Base-by-base conservation (phyloP, 2,888 invertebrate genomes). In the Heteromurus nitidus region DNA sequence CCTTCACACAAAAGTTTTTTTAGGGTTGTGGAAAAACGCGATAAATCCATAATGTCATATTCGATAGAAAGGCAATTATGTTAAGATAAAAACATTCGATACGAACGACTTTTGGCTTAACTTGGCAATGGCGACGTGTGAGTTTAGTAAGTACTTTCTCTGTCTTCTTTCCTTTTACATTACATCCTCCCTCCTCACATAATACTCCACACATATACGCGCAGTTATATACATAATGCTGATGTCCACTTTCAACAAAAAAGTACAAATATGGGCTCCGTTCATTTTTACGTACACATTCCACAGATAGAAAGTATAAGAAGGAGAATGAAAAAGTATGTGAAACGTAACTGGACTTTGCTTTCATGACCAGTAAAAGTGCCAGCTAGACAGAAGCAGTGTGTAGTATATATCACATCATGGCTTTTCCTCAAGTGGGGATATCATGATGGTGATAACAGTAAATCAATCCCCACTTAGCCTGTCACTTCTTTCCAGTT, bases 11-110 rank as follows among this genome's bases (percentile, higher is more conserved):
- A 11, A 47, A 47, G 47, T 47, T 47, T 47, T 47, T 11, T 47
- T 47, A 47, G n/a, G n/a, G n/a, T 47, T 47, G 3, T 3, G 26
- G 53, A 55, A 55, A 72, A 44, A 44, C 22, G 64, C 13, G 22
- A 68, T 60, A 76, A 76, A 76, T 76, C 47, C 58, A 68, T 83
- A 82, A 82, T 80, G 85, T 85, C 85, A 85, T 80, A 73, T 83
- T 85, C 85, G 85, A 85, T 85, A 85, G 83, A 84, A 85, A 83
- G 83, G 82, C 85, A 84, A 85, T 85, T 85, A 85, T 82, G 83
- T 85, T 83, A 85, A 70, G 65, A 69, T 76, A 68, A 55, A 20
- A 55, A 60, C 75, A 75, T 67, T 75, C 31, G 60, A 30, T 62
- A 30, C 50, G 31, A 62, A 50, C 68, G 76, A 77, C 69, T 69